Conservation (phyloP, 2,113 vertebrate species). For the Conger conger region DNA sequence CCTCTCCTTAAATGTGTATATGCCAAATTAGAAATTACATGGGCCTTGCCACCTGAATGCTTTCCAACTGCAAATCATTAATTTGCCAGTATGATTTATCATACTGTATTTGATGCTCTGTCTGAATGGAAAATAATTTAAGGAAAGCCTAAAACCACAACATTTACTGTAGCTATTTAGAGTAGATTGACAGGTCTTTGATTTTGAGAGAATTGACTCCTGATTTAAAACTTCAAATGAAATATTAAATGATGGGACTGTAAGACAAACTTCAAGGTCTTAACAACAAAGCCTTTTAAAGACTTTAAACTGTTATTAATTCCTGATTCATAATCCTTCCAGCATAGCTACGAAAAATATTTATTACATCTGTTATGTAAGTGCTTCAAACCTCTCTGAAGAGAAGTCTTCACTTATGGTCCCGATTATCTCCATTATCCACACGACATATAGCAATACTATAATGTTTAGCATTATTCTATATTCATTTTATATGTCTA, state of each 20-base stretch:
- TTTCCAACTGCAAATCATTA: neutral
- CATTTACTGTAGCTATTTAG: slow-evolving; percentile 61
- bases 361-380: slow-evolving; percentile 49
- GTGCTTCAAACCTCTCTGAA: slow-evolving; percentile 44
- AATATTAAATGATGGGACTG: slow-evolving; percentile 68
- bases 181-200: slow-evolving; percentile 64
- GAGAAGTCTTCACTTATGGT: slow-evolving; percentile 38
- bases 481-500: neutral
- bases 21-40: neutral
- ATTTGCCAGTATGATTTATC: slow-evolving; percentile 10
- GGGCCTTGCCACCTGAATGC: slow-evolving; percentile 2
- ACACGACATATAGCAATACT: neutral
- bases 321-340: slow-evolving; percentile 57
- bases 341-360: slow-evolving; percentile 58
- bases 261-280: slow-evolving; percentile 65
- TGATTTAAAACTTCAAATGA: slow-evolving; percentile 70
- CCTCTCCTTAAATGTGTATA: neutral
- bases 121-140: slow-evolving; percentile 6
- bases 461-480: neutral
- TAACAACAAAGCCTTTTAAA: slow-evolving; percentile 63
- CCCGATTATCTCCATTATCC: neutral
- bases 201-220: slow-evolving; percentile 61
- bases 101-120: neutral
- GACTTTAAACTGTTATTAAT: slow-evolving; percentile 65
- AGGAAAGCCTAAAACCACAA: slow-evolving; percentile 51